phyloP scores from a whole-genome alignment of 2,797 vertebrate genomes.

The Lemur catta region DNA sequence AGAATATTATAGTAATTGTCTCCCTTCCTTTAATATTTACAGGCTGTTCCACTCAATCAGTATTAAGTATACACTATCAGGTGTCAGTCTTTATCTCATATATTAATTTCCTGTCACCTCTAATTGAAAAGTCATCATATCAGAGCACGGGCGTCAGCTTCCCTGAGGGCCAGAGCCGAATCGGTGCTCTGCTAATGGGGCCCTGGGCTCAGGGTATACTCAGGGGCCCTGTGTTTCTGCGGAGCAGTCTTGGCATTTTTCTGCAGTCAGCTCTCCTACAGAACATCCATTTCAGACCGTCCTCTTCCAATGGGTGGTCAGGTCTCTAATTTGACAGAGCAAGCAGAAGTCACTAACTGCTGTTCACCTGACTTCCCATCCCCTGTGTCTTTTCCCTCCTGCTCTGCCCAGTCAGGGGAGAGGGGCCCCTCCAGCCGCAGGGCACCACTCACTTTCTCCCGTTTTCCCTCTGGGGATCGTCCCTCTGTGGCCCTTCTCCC shows the following conservation, averaged over 20 bases:
- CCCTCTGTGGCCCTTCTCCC: background rate
- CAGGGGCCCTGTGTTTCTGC: fast-evolving
- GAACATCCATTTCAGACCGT: background rate
- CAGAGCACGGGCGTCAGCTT: background rate
- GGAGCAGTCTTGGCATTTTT: fast-evolving
- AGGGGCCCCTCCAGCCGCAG: fast-evolving
- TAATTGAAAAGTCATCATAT: background rate
- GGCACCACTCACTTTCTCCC: fast-evolving
- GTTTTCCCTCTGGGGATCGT: too few species aligned
- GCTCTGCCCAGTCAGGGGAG: background rate
- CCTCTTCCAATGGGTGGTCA: background rate
- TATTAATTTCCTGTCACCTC: background rate
- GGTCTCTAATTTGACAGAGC: background rate
- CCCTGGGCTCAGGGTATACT: fast-evolving
- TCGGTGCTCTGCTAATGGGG: fast-evolving
- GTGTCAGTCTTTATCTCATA: background rate
- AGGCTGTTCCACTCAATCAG: background rate
- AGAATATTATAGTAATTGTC: fast-evolving
- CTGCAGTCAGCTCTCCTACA: background rate
- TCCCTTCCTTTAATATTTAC: fast-evolving
- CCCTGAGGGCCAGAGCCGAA: fast-evolving
- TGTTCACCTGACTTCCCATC: fast-evolving
- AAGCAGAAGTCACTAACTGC: background rate
- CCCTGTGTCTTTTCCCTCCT: background rate
- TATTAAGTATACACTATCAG: fast-evolving